These are phyloP conservation scores for Aphidoletes aphidimyza DNA, from an alignment of 2,888 invertebrate species.

Conservation along the genomic window DNA sequence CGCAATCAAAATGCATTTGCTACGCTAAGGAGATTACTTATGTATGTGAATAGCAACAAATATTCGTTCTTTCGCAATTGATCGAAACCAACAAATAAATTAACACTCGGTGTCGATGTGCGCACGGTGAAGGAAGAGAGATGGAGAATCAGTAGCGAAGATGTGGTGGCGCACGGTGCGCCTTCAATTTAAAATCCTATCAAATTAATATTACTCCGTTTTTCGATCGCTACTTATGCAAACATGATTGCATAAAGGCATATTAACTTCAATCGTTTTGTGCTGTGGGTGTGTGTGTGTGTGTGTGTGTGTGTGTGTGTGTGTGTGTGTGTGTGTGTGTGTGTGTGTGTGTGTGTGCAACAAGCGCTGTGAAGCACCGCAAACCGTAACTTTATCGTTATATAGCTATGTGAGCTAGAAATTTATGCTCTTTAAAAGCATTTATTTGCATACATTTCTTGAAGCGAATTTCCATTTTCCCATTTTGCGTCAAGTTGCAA, in stretches of 20 bases:
- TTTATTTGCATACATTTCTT: constrained; percentile 29
- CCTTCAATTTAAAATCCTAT: not conserved
- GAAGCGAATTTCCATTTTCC: not conserved
- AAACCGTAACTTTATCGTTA: too few species aligned
- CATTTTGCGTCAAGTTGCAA: not conserved
- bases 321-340: too few species aligned
- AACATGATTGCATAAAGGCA: not conserved
- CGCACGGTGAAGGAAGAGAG: too few species aligned
- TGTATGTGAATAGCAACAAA: not conserved
- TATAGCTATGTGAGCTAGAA: too few species aligned
- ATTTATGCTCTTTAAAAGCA: too few species aligned
- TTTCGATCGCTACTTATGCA: not conserved
- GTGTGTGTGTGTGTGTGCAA: too few species aligned
- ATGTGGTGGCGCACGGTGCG: not conserved
- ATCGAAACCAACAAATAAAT: constrained; percentile 9
- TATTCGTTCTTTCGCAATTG: not conserved
- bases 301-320: too few species aligned
- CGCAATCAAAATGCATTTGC: constrained; percentile 5
- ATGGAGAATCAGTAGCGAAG: not conserved
- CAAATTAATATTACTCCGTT: not conserved
- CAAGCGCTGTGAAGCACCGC: not conserved
- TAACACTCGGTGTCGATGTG: too few species aligned
- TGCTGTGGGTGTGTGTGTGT: too few species aligned
- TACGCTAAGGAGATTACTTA: not conserved
- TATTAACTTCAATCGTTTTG: not conserved